Conservation (phyloP, 2,797 vertebrate genomes). For the Chaetophractus vellerosus region DNA sequence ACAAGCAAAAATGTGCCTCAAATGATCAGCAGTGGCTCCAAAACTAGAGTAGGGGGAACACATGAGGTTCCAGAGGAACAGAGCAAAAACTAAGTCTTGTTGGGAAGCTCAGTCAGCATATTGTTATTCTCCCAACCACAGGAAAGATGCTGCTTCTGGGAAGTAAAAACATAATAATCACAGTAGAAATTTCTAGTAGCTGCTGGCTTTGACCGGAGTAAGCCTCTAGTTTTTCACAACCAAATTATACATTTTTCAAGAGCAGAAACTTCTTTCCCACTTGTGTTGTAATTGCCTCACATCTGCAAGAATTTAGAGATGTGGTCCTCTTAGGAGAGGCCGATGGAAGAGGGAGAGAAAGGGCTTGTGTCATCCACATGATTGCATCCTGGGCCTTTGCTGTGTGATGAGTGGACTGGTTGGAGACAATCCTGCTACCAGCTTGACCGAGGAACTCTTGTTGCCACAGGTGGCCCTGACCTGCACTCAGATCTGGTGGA, state of each 20-base stretch:
- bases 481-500: conserved; percentile 99
- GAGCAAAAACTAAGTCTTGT: not conserved
- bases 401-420: not conserved
- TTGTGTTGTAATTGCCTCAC: not conserved
- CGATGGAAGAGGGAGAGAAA: not conserved
- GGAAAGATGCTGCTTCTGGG: not conserved
- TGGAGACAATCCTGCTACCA: not conserved
- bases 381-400: not conserved
- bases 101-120: not conserved
- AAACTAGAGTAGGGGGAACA: not conserved
- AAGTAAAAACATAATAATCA: not conserved
- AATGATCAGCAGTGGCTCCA: not conserved
- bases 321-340: not conserved
- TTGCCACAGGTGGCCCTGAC: conserved; percentile 94
- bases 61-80: not conserved
- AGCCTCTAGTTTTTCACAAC: conserved; percentile 28
- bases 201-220: not conserved
- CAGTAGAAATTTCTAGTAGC: conserved; percentile 29
- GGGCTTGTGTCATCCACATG: not conserved
- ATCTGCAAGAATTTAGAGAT: not conserved
- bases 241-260: not conserved
- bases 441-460: conserved; percentile 49
- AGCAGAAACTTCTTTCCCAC: not conserved
- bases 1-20: not conserved
- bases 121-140: not conserved